Evolutionary conservation across 1,140 invertebrate genomes (phyloP), one percentile per base, ranked within the genome.

Genomic region (Stegodyphus mimosarum): DNA sequence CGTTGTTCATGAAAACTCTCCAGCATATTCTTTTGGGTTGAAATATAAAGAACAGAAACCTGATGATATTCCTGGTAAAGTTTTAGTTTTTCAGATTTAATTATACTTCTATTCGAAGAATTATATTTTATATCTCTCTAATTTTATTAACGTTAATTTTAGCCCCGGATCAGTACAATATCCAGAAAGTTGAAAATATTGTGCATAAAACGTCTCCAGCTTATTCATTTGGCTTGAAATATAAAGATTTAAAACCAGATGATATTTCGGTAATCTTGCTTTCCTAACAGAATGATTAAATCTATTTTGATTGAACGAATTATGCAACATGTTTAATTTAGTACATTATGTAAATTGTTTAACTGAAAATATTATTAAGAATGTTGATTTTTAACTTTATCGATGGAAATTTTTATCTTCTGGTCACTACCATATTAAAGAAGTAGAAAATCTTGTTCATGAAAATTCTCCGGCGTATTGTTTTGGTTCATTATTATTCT

Each of bases 141-240:
- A 33, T 33, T 33, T 33, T 33, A 33, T 33, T 33, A 60, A 60
- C 9, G 18, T 83, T 75, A 33, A 11, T 60, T 60, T 60, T 50
- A 83, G 96, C 87, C 93, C 96, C 69, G 93, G 96, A 77, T 93
- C 95, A 91, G 94, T 98, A 91, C 93, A 95, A 91, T 71, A 94
- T 95, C 0, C 93, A 95, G 88, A 94, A 94, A 83, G 93, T 93
- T 2, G 93, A 93, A 66, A 93, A 93, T 88, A 92, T 92, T 0
- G 92, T 94, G 5, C 91, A 92, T 94, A 83, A 63, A 52, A 51
- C 75, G n/a, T 89, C 91, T 7, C 95, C 95, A 13, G 92, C 93
- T 87, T 96, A 94, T 90, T 92, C 92, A 79, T 95, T 95, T 90
- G 93, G 94, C 87, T 88, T 90, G 49, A 94, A 94, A 90, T 91